Evolutionary conservation across 2,888 invertebrate genomes (phyloP).

Genomic region (Troglohyphantes excavatus): DNA sequence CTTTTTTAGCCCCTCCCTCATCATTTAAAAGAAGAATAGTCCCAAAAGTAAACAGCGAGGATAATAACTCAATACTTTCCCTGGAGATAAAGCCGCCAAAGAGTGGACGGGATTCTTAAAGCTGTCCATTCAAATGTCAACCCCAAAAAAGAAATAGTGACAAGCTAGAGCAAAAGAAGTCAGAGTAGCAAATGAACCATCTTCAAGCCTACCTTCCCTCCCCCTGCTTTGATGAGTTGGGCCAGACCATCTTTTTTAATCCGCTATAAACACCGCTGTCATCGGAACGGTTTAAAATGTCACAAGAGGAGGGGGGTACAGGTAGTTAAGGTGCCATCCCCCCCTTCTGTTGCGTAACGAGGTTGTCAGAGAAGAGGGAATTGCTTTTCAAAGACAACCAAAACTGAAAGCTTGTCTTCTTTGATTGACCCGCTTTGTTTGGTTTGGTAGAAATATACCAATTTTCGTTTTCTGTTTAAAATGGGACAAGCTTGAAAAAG

Average conservation of each 20-base stretch:
- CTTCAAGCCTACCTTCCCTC: background rate
- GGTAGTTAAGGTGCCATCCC: background rate
- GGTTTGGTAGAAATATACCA: background rate
- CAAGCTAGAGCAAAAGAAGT: background rate
- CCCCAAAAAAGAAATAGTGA: background rate
- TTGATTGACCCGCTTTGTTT: background rate
- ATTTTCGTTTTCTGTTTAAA: background rate
- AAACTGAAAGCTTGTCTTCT: background rate
- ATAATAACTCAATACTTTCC: constrained; percentile 4
- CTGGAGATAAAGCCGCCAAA: background rate
- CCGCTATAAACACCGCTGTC: constrained; percentile 58
- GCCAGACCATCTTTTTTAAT: constrained; percentile 37
- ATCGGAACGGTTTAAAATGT: constrained; percentile 40
- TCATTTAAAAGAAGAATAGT: background rate
- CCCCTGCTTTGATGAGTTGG: background rate
- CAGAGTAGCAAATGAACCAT: background rate
- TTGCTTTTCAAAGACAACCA: background rate
- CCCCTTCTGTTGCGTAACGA: background rate
- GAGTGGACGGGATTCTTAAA: background rate
- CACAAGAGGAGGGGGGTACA: background rate
- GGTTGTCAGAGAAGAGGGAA: background rate
- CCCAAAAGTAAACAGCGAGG: background rate
- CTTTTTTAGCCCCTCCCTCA: background rate
- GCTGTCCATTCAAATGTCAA: background rate
- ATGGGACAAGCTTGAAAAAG: no score